A percentile compares a stretch with the other conserved stretches of the same genome.
Conservation (phyloP, 2,888 invertebrate genomes). For the Brachylomia viminalis region DNA sequence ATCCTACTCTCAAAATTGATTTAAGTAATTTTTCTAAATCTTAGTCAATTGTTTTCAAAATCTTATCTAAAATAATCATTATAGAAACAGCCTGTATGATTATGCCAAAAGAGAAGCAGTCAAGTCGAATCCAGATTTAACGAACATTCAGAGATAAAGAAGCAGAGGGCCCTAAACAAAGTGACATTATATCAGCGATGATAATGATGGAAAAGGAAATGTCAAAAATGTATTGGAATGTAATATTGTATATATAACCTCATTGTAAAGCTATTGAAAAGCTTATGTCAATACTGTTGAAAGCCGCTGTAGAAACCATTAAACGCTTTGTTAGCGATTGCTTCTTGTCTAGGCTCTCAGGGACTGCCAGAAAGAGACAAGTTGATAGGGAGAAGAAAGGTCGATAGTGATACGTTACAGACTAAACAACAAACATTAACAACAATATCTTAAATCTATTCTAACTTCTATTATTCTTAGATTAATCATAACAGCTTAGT, state of each 20-base stretch:
- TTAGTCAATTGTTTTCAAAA: neutral
- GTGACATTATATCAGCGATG: neutral
- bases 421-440: neutral
- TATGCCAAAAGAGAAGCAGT: neutral
- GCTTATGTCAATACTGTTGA: too few relatives aligned
- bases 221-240: too few relatives aligned
- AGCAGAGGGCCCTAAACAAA: neutral
- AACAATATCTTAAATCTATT: neutral
- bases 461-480: neutral
- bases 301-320: too few relatives aligned
- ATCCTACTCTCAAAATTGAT: too few relatives aligned
- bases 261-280: too few relatives aligned
- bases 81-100: neutral
- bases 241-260: too few relatives aligned
- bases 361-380: neutral
- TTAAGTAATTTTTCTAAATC: too few relatives aligned
- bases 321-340: too few relatives aligned
- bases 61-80: neutral
- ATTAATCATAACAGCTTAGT: constrained; percentile 8
- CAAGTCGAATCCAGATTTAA: neutral
- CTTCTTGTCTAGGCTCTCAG: neutral
- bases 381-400: neutral
- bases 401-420: neutral
- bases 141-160: neutral
- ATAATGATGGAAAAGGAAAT: neutral